Conservation (phyloP, 2,797 vertebrate genomes). For the Rhinatrema bivittatum region DNA sequence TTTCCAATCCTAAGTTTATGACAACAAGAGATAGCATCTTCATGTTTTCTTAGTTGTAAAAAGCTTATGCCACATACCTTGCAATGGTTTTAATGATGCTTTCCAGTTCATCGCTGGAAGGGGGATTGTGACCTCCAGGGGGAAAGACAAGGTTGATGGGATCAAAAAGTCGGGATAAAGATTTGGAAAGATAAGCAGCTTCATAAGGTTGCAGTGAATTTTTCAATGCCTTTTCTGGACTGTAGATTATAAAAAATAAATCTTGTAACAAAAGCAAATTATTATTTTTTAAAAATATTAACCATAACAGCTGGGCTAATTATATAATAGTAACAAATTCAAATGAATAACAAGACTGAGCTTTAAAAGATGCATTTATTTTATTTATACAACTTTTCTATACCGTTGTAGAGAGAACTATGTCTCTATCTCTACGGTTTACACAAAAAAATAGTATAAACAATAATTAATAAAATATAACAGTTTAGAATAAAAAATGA, state of each 20-base stretch:
- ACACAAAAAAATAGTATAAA: no score
- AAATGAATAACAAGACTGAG: no score
- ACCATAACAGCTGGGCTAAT: background rate
- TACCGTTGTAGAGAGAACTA: no score
- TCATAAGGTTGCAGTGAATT: conserved; percentile 83
- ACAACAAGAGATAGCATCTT: background rate
- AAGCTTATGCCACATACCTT: conserved; percentile 56
- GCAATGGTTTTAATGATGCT: conserved; percentile 90
- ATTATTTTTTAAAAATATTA: conserved; percentile 15
- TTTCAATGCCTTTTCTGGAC: conserved; percentile 88
- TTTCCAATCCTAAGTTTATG: conserved; percentile 1
- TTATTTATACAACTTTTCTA: no score
- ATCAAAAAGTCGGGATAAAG: conserved; percentile 91
- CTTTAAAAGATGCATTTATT: no score
- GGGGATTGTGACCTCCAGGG: conserved; percentile 81
- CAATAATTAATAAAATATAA: no score
- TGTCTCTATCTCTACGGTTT: no score
- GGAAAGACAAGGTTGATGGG: conserved; percentile 97
- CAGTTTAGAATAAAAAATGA: no score
- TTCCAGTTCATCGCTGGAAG: conserved; percentile 86
- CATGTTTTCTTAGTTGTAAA: conserved; percentile 1
- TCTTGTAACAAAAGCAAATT: background rate
- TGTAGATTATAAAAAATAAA: conserved; percentile 32
- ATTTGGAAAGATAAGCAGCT: conserved; percentile 94
- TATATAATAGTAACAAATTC: no score